Conservation (phyloP, 2,888 invertebrate species). For the Acanthosepion esculentum region DNA sequence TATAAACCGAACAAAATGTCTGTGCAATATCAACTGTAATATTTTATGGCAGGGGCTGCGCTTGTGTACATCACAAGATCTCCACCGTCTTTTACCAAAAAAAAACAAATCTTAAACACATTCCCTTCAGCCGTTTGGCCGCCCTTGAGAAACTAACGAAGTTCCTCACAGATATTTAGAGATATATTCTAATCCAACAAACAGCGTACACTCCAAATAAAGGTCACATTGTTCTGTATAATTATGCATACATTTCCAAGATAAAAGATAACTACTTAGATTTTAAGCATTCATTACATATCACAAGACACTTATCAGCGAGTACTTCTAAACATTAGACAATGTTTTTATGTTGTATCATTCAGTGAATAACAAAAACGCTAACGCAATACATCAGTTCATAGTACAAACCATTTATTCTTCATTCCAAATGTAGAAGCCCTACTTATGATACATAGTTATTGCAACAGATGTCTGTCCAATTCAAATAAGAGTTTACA, state of each 20-base stretch:
- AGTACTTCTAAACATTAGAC: background rate
- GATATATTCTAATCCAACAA: background rate
- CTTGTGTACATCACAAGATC: background rate
- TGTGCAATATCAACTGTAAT: background rate
- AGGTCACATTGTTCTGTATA: constrained; percentile 6
- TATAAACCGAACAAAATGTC: background rate
- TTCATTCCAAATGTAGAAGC: background rate
- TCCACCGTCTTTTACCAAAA: background rate
- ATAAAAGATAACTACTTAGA: background rate
- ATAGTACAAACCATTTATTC: background rate
- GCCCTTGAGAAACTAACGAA: background rate
- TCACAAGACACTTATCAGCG: background rate
- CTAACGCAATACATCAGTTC: background rate
- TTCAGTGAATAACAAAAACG: background rate
- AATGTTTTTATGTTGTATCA: background rate
- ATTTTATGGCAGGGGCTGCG: background rate
- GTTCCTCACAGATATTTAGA: background rate
- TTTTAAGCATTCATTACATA: background rate
- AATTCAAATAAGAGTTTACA: background rate
- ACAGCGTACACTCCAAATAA: background rate
- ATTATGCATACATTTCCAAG: constrained; percentile 9
- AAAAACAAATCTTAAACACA: background rate
- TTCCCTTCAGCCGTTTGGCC: background rate
- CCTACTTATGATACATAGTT: background rate
- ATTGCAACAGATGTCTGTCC: constrained; percentile 33